These are phyloP conservation scores for Hemiscyllium ocellatum DNA, from an alignment of 2,113 vertebrate species.

Conservation along the genomic window DNA sequence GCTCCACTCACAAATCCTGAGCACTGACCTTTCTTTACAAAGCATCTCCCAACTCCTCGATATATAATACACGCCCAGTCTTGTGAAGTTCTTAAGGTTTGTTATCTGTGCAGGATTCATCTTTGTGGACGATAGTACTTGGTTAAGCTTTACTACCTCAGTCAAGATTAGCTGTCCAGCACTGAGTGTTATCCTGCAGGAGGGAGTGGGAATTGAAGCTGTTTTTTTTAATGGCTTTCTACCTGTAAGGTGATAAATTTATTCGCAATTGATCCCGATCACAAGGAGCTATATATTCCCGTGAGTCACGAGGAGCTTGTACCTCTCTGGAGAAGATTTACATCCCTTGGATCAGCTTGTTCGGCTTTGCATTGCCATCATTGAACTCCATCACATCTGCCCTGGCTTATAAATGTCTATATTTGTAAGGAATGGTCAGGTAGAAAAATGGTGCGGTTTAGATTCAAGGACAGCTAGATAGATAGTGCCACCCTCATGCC, in stretches of 20 bases:
- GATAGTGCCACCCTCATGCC: not conserved
- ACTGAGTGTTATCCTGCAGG: not conserved
- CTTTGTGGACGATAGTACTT: conserved; percentile 41
- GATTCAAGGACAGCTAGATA: not conserved
- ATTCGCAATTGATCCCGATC: conserved; percentile 36
- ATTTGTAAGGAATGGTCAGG: conserved; percentile 34
- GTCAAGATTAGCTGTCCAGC: conserved; percentile 17
- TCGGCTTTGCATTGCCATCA: conserved; percentile 33
- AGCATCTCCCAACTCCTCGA: not conserved
- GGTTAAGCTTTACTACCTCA: not conserved
- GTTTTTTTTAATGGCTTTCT: not conserved
- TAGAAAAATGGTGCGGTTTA: not conserved
- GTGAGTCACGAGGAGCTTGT: conserved; percentile 37
- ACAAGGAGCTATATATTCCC: not conserved
- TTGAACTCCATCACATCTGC: conserved; percentile 44
- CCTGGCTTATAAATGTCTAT: conserved; percentile 39
- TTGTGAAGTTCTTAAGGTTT: conserved; percentile 39
- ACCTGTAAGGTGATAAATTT: conserved; percentile 27
- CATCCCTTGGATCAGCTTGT: conserved; percentile 39
- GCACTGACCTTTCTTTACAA: not conserved
- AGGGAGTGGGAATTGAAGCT: conserved; percentile 37
- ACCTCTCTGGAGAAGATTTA: conserved; percentile 42
- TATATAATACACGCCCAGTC: not conserved
- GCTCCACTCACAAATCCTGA: not conserved
- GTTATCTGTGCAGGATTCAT: not conserved